These are phyloP conservation scores for Apteryx mantelli DNA, from an alignment of 2,113 vertebrate genomes.

Conservation along the genomic window DNA sequence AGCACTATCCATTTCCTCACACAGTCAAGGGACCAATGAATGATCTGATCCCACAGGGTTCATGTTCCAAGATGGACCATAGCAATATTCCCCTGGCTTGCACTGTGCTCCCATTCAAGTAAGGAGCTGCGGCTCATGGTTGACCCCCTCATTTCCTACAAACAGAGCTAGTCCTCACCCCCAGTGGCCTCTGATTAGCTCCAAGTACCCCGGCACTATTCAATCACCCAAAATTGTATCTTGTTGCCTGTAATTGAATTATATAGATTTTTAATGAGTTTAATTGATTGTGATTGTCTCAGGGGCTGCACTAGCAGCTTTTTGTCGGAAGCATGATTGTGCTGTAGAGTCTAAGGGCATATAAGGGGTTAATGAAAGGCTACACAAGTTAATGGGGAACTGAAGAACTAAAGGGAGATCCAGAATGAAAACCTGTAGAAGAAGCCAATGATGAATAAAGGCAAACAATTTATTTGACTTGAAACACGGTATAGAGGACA, in stretches of 20 bases:
- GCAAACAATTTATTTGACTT: slow-evolving; percentile 73
- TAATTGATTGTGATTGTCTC: slow-evolving; percentile 56
- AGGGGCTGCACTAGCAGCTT: neutral
- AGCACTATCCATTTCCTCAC: neutral
- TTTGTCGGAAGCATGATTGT: neutral
- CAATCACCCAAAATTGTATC: neutral
- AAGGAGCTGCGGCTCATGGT: neutral
- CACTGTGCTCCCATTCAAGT: neutral
- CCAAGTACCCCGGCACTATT: neutral
- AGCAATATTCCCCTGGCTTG: neutral
- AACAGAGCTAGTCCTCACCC: neutral
- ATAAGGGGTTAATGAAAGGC: slow-evolving; percentile 49
- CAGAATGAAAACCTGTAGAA: neutral
- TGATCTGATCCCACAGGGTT: neutral
- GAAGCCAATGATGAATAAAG: slow-evolving; percentile 41
- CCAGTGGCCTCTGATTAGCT: neutral
- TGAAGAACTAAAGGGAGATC: neutral
- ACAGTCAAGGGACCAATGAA: neutral
- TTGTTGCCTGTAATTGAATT: slow-evolving; percentile 12
- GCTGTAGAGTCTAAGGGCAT: neutral
- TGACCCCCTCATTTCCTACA: neutral
- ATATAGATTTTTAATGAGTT: slow-evolving; percentile 63
- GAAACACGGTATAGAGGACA: slow-evolving; percentile 69
- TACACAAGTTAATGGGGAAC: neutral
- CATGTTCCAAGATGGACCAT: neutral